Base-by-base conservation (phyloP, 2,113 vertebrate genomes). In the Condylura cristata region DNA sequence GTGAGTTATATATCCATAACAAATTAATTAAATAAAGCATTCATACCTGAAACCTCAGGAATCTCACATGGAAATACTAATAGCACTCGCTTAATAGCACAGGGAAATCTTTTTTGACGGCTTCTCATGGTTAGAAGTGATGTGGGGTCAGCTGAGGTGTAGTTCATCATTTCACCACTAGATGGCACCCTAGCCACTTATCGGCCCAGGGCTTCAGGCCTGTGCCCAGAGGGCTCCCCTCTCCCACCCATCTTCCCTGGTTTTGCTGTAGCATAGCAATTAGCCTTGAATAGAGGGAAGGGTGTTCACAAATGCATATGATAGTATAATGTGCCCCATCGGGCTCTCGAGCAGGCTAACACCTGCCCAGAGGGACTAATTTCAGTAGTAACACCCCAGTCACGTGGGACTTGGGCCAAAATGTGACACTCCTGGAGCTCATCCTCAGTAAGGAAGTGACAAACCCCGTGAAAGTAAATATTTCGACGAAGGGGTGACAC, bases 171-270 rank as follows among this genome's bases (percentile, higher is more conserved):
- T 72, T 7, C 0, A 76, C 96, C 98, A 97, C 97, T 97, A 98
- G 98, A 95, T 97, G 98, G 96, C 90, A 96, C 74, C 39, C 68
- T 85, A 76, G 2, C 41, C 93, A 14, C 93, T 93, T 88, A 24
- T 58, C 96, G 72, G 14, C 26, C 26, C 20, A 63, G 24, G 37
- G 90, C 2, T 61, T 53, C n/a, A 1, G 2, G 26, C 71, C 3
- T 9, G 11, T 3, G 0, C 5, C 7, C 71, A 13, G 5, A 60
- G 10, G 2, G 13, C 56, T 0, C 1, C 22, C 3, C 20, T 17
- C 11, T 66, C 37, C 39, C 13, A 12, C 28, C 41, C 68, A 14
- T 18, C 78, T 5, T 28, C 58, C 46, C 44, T 65, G 60, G 56
- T 34, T 68, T 93, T 91, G 34, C 70, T 37, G 8, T 3, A 75